Percentiles rank a stretch among this genome's conserved stretches.
Evolutionary conservation across 2,113 vertebrate species (phyloP).

Genomic region (Crypturellus undulatus): DNA sequence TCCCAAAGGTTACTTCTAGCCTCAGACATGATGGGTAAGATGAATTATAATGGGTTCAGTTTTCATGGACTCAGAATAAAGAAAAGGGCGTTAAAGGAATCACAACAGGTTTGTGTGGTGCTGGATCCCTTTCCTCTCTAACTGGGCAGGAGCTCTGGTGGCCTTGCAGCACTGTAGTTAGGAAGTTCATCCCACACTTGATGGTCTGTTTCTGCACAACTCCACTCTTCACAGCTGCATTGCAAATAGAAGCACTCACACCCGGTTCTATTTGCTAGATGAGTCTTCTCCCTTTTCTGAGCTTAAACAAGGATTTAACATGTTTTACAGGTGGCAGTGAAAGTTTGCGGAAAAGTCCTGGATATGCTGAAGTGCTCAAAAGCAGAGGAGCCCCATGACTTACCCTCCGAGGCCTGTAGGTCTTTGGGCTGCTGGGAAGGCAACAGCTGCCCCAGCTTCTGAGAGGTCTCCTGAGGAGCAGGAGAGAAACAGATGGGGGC

Average conservation of each 20-base stretch:
- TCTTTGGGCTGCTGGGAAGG: background rate
- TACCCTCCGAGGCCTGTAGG: background rate
- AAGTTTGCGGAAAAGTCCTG: background rate
- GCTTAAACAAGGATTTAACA: background rate
- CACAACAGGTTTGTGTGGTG: rapidly evolving
- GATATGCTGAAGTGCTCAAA: rapidly evolving
- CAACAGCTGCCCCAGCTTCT: background rate
- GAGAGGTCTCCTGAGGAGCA: background rate
- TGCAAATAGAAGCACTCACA: background rate
- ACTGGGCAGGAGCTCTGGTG: background rate
- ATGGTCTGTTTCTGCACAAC: background rate
- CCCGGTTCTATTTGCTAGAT: background rate
- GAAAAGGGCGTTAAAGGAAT: background rate
- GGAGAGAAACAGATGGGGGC: background rate
- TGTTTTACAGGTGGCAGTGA: background rate
- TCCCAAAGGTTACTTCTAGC: background rate
- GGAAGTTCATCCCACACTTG: background rate
- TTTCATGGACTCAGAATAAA: background rate
- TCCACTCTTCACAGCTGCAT: background rate
- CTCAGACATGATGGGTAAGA: background rate
- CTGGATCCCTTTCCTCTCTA: background rate
- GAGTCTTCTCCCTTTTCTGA: background rate
- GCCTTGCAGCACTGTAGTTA: background rate
- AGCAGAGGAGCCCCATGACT: background rate
- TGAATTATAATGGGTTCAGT: rapidly evolving